A percentile compares a stretch with the other conserved stretches of the same genome.
Conservation (phyloP, 2,888 invertebrate genomes). For the Poecilus cupreus region DNA sequence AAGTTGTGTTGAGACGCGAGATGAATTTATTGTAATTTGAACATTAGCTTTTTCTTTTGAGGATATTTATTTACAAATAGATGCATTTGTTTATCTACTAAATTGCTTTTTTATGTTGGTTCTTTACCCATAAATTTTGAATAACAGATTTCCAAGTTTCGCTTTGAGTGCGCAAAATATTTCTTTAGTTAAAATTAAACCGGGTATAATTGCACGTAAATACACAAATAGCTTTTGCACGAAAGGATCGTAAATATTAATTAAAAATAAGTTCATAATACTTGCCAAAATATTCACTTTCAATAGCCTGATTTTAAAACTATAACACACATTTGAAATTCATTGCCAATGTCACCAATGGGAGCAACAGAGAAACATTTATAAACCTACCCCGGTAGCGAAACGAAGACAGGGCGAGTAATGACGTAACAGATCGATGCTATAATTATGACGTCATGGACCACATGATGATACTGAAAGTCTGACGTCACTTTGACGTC, state of each 20-base stretch:
- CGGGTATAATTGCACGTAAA: background rate
- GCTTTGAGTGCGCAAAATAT: too few relatives aligned
- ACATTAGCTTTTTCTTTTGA: background rate
- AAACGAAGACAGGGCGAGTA: slow-evolving; percentile 9
- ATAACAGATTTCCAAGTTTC: too few relatives aligned
- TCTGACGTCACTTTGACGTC: slow-evolving; percentile 56
- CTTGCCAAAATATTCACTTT: slow-evolving; percentile 42
- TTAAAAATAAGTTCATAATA: background rate
- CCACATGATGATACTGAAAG: slow-evolving; percentile 26
- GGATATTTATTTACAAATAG: background rate
- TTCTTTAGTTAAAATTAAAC: too few relatives aligned
- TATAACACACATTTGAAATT: background rate
- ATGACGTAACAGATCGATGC: slow-evolving; percentile 50
- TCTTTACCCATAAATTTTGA: too few relatives aligned
- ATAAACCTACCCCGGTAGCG: background rate
- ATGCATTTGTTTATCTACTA: too few relatives aligned
- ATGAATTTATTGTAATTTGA: background rate
- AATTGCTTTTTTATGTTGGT: too few relatives aligned
- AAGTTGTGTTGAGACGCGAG: slow-evolving; percentile 24
- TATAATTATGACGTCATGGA: slow-evolving; percentile 41
- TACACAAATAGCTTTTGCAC: background rate
- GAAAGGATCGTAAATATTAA: background rate
- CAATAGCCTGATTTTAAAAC: slow-evolving; percentile 1
- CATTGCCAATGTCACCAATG: slow-evolving; percentile 9
- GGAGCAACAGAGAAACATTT: background rate